Evolutionary conservation across 2,113 vertebrate genomes (phyloP).

Genomic region (Zeus faber): DNA sequence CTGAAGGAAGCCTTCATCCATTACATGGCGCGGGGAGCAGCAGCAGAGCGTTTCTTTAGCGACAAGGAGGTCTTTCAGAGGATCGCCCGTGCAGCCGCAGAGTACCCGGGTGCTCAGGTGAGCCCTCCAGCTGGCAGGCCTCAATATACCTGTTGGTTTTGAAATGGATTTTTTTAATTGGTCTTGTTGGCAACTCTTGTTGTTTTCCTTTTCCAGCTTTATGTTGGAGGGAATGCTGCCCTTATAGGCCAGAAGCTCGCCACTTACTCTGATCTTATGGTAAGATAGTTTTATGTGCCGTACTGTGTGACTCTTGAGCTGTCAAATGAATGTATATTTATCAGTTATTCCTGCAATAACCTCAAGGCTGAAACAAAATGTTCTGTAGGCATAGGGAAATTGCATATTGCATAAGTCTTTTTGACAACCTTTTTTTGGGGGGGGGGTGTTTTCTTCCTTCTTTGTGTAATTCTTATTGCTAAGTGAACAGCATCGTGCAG

Average conservation of each 20-base stretch:
- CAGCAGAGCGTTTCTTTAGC: slow-evolving; percentile 93
- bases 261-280: slow-evolving; percentile 83
- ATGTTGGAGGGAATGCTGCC: slow-evolving; percentile 96
- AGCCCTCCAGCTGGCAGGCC: background rate
- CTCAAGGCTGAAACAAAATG: too few relatives aligned
- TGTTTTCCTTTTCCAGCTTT: slow-evolving; percentile 76
- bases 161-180: too few relatives aligned
- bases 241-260: slow-evolving; percentile 96
- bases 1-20: slow-evolving; percentile 86
- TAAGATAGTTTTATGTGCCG: too few relatives aligned
- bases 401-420: too few relatives aligned
- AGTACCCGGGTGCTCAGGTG: slow-evolving; percentile 88
- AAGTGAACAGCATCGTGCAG: too few relatives aligned
- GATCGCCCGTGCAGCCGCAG: slow-evolving; percentile 80
- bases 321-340: too few relatives aligned
- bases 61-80: slow-evolving; percentile 77
- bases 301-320: too few relatives aligned
- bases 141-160: background rate
- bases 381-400: too few relatives aligned
- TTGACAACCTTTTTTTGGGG: too few relatives aligned
- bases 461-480: too few relatives aligned
- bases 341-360: too few relatives aligned
- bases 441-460: too few relatives aligned
- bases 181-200: background rate
- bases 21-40: slow-evolving; percentile 88